Evolutionary conservation across 2,888 invertebrate species (phyloP).

Genomic region (Leptogaster cylindrica): DNA sequence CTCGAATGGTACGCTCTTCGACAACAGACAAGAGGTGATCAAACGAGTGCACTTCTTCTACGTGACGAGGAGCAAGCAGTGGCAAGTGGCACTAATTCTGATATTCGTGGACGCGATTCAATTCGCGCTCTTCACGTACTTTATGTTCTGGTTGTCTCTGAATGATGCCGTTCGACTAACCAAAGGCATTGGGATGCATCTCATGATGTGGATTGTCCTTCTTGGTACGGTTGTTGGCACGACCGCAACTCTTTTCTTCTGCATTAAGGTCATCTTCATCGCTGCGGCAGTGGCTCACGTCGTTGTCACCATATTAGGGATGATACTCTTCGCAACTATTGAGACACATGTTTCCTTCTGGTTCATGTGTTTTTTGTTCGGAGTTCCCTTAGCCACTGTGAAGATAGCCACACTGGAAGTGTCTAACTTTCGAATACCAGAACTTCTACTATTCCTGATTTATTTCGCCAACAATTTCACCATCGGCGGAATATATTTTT

Average conservation of each 20-base stretch:
- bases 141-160: slow-evolving; percentile 56
- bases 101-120: slow-evolving; percentile 56
- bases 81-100: slow-evolving; percentile 55
- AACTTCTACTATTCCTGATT: slow-evolving; percentile 52
- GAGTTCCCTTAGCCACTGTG: slow-evolving; percentile 54
- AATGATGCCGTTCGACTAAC: slow-evolving; percentile 54
- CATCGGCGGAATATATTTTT: slow-evolving; percentile 54
- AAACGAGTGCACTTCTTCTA: slow-evolving; percentile 57
- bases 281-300: slow-evolving; percentile 51
- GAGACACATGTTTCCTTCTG: slow-evolving; percentile 54
- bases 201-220: slow-evolving; percentile 56
- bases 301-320: slow-evolving; percentile 52
- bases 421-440: slow-evolving; percentile 54
- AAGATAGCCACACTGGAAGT: slow-evolving; percentile 56
- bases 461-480: slow-evolving; percentile 53
- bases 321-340: slow-evolving; percentile 52
- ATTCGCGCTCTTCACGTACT: slow-evolving; percentile 56
- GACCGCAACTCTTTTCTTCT: slow-evolving; percentile 51
- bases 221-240: slow-evolving; percentile 51
- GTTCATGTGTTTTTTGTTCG: slow-evolving; percentile 55
- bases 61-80: slow-evolving; percentile 57
- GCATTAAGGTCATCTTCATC: slow-evolving; percentile 56
- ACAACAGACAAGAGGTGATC: slow-evolving; percentile 54
- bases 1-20: slow-evolving; percentile 57
- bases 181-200: slow-evolving; percentile 50